phyloP scores from a whole-genome alignment of 2,797 vertebrate genomes.

The Petrocephalus schoutedeni region DNA sequence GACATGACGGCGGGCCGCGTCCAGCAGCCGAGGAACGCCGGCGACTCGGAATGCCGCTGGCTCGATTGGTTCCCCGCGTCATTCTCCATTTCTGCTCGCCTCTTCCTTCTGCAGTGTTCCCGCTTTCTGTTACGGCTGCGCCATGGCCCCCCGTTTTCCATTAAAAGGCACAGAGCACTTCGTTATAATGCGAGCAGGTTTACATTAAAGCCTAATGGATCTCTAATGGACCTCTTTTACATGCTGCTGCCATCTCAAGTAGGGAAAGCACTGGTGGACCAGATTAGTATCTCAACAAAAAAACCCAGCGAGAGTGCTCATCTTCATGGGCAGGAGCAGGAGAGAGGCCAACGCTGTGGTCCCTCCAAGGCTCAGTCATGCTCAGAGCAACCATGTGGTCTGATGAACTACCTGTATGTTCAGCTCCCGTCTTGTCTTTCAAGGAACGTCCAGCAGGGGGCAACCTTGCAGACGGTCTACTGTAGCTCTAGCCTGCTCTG shows the following conservation, averaged over 20 bases:
- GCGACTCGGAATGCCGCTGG: slow-evolving; percentile 14
- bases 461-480: neutral
- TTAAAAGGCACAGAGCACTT: neutral
- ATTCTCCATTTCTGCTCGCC: neutral
- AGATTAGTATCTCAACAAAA: neutral
- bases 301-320: neutral
- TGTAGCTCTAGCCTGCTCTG: neutral
- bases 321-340: neutral
- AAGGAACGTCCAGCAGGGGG: neutral
- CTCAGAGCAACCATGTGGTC: neutral
- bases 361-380: neutral
- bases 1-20: neutral
- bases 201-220: neutral
- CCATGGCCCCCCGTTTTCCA: neutral
- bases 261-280: neutral
- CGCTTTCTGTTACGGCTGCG: slow-evolving; percentile 17
- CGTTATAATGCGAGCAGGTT: neutral
- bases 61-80: slow-evolving; percentile 19
- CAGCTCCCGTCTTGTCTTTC: neutral
- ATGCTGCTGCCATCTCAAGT: neutral
- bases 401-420: neutral
- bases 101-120: slow-evolving; percentile 14
- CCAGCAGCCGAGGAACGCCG: neutral
- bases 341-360: neutral
- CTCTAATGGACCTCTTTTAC: neutral